Conservation (phyloP, 2,113 vertebrate genomes). For the Brienomyrus brachyistius region DNA sequence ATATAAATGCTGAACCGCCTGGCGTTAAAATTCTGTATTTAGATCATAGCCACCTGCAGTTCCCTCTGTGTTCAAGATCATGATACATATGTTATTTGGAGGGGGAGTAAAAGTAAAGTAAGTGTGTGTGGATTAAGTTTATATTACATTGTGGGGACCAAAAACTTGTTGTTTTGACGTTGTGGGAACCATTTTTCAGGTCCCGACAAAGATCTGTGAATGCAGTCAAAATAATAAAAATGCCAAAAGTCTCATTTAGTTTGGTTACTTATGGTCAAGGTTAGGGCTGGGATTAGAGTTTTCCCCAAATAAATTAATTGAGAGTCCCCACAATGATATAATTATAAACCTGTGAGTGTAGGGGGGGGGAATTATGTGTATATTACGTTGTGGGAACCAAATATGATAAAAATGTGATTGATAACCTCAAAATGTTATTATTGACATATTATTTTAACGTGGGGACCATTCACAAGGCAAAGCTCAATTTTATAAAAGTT, state of each 20-base stretch:
- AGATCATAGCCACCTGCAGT: constrained; percentile 1
- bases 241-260: no score
- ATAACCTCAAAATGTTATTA: not conserved
- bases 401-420: not conserved
- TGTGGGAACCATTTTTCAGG: not conserved
- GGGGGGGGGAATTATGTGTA: not conserved
- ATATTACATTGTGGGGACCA: not conserved
- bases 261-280: no score
- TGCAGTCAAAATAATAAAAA: no score
- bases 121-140: not conserved
- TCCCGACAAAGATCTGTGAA: no score
- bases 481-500: not conserved
- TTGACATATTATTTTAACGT: not conserved
- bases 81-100: not conserved
- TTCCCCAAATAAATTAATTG: no score
- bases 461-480: not conserved
- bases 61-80: not conserved
- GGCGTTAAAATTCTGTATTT: not conserved
- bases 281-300: no score
- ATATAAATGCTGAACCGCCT: not conserved
- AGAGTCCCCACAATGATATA: no score
- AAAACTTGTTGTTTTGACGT: not conserved
- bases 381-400: not conserved
- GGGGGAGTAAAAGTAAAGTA: not conserved
- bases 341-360: no score